These are phyloP conservation scores for Nannobrachium achirus DNA, from an alignment of 2,113 vertebrate species.

Conservation along the genomic window DNA sequence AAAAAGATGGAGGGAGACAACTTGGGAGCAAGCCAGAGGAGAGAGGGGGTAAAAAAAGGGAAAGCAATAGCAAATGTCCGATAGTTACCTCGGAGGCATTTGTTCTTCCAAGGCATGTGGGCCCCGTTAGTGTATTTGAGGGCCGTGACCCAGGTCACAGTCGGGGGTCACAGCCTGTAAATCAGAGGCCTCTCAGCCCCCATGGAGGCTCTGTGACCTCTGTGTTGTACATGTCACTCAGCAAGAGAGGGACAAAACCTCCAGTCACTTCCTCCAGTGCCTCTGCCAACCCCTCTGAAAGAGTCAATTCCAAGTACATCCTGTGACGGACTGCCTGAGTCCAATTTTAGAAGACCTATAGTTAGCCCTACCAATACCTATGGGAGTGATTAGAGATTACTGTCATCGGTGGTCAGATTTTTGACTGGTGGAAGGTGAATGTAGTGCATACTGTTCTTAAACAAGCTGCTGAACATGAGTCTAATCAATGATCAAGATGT, in stretches of 20 bases:
- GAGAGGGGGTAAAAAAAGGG: no score
- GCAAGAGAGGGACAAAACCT: constrained; percentile 37
- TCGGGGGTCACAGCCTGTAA: constrained; percentile 40
- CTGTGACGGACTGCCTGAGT: no score
- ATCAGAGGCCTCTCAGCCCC: constrained; percentile 45
- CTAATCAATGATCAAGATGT: no score
- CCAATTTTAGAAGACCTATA: no score
- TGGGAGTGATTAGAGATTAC: no score
- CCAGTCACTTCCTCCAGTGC: constrained; percentile 27
- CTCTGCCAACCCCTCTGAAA: neutral
- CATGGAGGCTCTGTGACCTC: constrained; percentile 40
- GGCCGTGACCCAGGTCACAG: constrained; percentile 28
- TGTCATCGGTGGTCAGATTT: no score
- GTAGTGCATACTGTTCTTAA: no score
- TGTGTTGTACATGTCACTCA: constrained; percentile 54
- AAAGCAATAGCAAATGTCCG: constrained; percentile 44
- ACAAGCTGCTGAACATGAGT: no score
- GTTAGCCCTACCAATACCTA: no score
- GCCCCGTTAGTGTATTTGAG: constrained; percentile 41
- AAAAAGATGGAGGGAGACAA: constrained; percentile 13
- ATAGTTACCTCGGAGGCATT: constrained; percentile 57
- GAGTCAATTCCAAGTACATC: no score
- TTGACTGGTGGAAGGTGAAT: no score
- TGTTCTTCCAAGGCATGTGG: constrained; percentile 32
- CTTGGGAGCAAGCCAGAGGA: neutral